A percentile compares a stretch with the other conserved stretches of the same genome.
Conservation (phyloP, 2,888 invertebrate species). For the Nematopogon swammerdamellus region DNA sequence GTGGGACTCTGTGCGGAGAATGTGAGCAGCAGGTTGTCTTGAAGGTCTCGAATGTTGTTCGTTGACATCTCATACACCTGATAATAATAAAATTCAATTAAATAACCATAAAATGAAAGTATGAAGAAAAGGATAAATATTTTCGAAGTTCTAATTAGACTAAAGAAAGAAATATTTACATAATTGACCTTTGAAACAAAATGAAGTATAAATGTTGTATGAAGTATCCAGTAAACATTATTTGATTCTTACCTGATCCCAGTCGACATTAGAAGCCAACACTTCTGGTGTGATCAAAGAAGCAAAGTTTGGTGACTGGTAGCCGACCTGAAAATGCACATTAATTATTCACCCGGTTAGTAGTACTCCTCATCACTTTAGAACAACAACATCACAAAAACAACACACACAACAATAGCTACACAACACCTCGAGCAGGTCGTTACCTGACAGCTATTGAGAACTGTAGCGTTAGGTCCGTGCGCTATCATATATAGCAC, state of each 20-base stretch:
- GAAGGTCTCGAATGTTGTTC: constrained; percentile 49
- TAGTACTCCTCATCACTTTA: no score
- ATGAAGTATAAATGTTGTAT: no score
- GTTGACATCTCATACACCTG: constrained; percentile 52
- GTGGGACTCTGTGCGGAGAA: constrained; percentile 63
- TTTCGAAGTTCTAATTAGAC: not conserved
- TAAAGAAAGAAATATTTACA: not conserved
- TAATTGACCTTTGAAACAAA: no score
- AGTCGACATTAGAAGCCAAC: constrained; percentile 51
- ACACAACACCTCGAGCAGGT: no score
- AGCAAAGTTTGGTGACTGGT: constrained; percentile 42
- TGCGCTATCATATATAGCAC: constrained; percentile 56
- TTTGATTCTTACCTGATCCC: constrained; percentile 44
- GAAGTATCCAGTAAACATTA: no score
- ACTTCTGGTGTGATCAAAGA: constrained; percentile 39
- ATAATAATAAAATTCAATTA: not conserved
- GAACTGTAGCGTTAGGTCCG: constrained; percentile 42
- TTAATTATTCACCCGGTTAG: no score
- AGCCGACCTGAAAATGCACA: constrained; percentile 38
- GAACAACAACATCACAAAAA: no score
- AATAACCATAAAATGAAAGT: no score
- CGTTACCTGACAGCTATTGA: constrained; percentile 34
- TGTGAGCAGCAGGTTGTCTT: constrained; percentile 58
- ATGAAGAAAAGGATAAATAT: no score
- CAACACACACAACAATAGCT: no score